A percentile compares a stretch with the other conserved stretches of the same genome.
phyloP scores from a whole-genome alignment of 2,113 vertebrate species.

The Callipepla californica region DNA sequence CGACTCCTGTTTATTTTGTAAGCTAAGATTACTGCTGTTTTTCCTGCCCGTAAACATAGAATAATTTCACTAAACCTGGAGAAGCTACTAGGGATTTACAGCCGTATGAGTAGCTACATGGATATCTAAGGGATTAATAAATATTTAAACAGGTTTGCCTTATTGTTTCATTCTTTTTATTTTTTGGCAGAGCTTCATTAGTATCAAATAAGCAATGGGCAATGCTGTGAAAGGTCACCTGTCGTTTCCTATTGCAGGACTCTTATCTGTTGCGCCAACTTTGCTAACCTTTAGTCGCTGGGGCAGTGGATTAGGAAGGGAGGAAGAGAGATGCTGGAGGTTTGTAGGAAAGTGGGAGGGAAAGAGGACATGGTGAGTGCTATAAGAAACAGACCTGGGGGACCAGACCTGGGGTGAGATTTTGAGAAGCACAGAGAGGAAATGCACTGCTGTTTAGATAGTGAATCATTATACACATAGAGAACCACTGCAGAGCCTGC shows the following conservation, averaged over 20 bases:
- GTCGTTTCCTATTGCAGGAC: constrained; percentile 6
- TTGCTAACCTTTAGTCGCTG: constrained; percentile 26
- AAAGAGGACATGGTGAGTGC: background rate
- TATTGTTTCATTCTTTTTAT: constrained; percentile 9
- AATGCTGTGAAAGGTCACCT: constrained; percentile 34
- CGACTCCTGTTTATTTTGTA: constrained; percentile 12
- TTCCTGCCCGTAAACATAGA: background rate
- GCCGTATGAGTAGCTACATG: background rate
- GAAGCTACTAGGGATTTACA: background rate
- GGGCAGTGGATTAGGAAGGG: background rate
- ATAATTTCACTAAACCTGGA: constrained; percentile 16
- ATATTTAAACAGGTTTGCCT: constrained; percentile 4
- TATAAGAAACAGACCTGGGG: background rate
- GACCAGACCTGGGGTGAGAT: background rate
- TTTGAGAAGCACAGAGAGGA: background rate
- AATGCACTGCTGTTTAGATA: fast-evolving
- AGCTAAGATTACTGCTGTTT: constrained; percentile 28
- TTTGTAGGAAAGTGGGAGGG: background rate
- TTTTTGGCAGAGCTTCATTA: constrained; percentile 26
- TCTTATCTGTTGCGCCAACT: background rate
- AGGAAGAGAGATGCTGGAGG: background rate
- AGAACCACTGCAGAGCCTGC: background rate
- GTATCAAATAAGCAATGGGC: constrained; percentile 17
- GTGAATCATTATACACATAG: background rate
- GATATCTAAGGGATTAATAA: background rate